phyloP scores from a whole-genome alignment of 2,113 vertebrate genomes.

The Platanista minor region DNA sequence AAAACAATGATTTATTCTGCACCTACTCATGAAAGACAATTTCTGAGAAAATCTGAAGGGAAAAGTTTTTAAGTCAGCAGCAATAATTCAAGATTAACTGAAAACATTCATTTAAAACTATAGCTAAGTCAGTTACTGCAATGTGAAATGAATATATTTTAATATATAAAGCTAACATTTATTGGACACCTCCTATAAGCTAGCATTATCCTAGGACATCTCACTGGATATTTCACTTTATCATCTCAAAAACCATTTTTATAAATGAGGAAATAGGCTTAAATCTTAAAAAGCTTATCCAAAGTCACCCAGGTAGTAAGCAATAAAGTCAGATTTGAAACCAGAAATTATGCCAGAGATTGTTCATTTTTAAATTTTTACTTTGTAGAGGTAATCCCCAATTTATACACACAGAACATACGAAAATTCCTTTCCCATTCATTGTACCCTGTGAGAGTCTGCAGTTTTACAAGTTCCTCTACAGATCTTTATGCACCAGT shows the following conservation, averaged over 20 bases:
- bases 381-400: not conserved
- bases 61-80: not conserved
- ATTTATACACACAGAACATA: not conserved
- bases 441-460: not conserved
- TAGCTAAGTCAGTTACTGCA: not conserved
- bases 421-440: not conserved
- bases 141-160: not conserved
- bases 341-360: not conserved
- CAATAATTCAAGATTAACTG: not conserved
- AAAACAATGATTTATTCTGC: conserved; percentile 47
- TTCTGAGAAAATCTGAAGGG: conserved; percentile 12
- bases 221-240: not conserved
- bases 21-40: not conserved
- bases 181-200: not conserved
- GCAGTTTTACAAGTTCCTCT: not conserved
- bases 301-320: not conserved
- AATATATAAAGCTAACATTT: not conserved
- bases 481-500: not conserved
- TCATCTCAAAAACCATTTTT: not conserved
- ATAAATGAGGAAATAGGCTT: not conserved
- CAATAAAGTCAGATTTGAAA: not conserved
- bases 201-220: not conserved
- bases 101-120: not conserved
- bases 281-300: not conserved
- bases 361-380: not conserved